Evolutionary conservation across 2,888 invertebrate species (phyloP).

Genomic region (Gari tellinella): DNA sequence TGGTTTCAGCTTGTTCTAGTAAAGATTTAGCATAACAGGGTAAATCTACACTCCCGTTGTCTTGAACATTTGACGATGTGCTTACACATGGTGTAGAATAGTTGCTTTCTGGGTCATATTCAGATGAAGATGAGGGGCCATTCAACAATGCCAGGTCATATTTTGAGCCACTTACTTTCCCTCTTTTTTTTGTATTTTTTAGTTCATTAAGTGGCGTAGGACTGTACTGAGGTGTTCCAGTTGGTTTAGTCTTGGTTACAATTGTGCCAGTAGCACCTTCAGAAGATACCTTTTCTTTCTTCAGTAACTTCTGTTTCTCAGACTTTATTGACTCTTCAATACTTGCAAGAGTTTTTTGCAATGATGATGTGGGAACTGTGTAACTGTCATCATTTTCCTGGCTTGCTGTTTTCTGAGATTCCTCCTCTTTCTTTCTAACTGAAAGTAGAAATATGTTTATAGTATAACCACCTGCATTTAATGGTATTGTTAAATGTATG

Average conservation of each 20-base stretch:
- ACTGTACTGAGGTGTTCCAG: slow-evolving; percentile 71
- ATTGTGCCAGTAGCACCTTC: slow-evolving; percentile 9
- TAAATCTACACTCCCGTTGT: slow-evolving; percentile 4
- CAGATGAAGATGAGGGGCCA: slow-evolving; percentile 58
- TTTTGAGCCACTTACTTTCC: slow-evolving; percentile 43
- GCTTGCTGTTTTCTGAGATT: background rate
- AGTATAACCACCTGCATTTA: too few species aligned
- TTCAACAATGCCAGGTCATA: slow-evolving; percentile 50
- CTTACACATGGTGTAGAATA: slow-evolving; percentile 5
- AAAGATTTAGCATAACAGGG: slow-evolving; percentile 51
- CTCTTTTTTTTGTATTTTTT: slow-evolving; percentile 47
- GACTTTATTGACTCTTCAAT: slow-evolving; percentile 53
- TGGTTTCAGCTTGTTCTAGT: slow-evolving; percentile 46
- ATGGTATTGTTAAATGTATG: too few species aligned
- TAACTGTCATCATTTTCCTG: slow-evolving; percentile 27
- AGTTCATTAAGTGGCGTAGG: slow-evolving; percentile 74
- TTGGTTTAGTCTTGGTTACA: slow-evolving; percentile 39
- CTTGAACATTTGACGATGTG: background rate
- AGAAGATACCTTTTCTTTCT: slow-evolving; percentile 6
- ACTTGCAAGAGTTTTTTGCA: slow-evolving; percentile 50
- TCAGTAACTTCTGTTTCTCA: slow-evolving; percentile 47
- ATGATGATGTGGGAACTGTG: slow-evolving; percentile 35
- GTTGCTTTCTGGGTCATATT: slow-evolving; percentile 79
- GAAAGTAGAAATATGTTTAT: slow-evolving; percentile 14
- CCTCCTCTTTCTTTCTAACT: slow-evolving; percentile 38